Evolutionary conservation across 2,113 vertebrate genomes (phyloP), one percentile per base, ranked within the genome.

Genomic region (Raja brachyura): DNA sequence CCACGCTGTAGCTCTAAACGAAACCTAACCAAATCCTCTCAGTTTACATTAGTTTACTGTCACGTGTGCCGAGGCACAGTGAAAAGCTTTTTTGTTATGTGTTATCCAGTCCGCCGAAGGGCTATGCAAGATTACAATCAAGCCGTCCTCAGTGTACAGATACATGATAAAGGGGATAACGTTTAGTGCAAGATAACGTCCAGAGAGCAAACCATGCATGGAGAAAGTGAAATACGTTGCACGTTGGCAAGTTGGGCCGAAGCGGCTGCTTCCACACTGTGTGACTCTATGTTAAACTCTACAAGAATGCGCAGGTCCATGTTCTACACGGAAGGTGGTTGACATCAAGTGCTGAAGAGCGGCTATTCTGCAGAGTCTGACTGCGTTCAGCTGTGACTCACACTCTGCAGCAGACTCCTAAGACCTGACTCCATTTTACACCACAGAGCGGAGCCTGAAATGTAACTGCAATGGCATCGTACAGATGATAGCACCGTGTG

Each of bases 311-410:
- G 10, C 48, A 48, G 22, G 22, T 92, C 90, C 39, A 39, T 11
- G 31, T 90, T 48, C 20, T 74, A 28, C 63, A 63, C 73, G 66
- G 33, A 74, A 16, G 66, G 66, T 70, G 33, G 7, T 61, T 70
- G 66, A 13, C 31, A 90, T 90, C 88, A 70, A 66, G n/a, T 73
- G 31, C 20, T 28, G 39, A 33, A 28, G 68, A 54, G 66, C 73
- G 63, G 22, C 20, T 48, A 4, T 92, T 33, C 90, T 73, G 90
- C 90, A 92, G 90, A 73, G 90, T 22, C 54, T 74, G 90, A 73
- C 90, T 74, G 90, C 68, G 54, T 39, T 92, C 66, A 92, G 90
- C 68, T 14, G 66, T 92, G 90, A 92, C 66, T 92, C 90, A 74
- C 68, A 48, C 90, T 92, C 68, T 73, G 68, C 68, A 73, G 66